These are phyloP conservation scores for Lanistes nyassanus DNA, from an alignment of 1,140 invertebrate species.

Conservation along the genomic window DNA sequence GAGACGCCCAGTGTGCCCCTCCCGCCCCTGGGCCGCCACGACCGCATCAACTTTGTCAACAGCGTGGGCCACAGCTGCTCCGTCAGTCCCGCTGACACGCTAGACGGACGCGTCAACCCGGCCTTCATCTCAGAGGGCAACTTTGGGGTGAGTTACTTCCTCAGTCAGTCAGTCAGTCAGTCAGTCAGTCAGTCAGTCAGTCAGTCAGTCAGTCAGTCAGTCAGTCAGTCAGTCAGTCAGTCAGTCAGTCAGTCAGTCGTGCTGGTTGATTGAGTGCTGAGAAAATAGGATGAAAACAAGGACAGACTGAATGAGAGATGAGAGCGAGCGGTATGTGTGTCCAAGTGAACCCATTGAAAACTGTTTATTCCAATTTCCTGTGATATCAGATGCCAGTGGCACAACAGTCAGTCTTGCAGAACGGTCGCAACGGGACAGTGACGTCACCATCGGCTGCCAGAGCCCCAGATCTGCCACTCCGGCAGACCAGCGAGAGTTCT, in stretches of 20 bases:
- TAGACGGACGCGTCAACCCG: constrained; percentile 20
- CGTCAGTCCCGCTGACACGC: constrained; percentile 18
- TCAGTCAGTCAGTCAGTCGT: constrained; percentile 26
- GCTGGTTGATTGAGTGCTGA: neutral
- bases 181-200: neutral
- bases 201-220: constrained; percentile 3
- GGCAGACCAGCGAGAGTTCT: too few species aligned
- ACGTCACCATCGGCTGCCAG: too few species aligned
- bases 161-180: neutral
- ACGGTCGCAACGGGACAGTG: too few species aligned
- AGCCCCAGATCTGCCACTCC: too few species aligned
- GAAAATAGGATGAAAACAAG: neutral
- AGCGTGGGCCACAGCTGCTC: neutral
- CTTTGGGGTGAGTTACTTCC: neutral
- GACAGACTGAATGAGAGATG: neutral
- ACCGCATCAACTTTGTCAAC: constrained; percentile 19
- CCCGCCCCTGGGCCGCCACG: neutral
- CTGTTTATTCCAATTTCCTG: too few species aligned
- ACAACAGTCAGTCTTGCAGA: too few species aligned
- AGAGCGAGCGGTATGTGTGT: too few species aligned
- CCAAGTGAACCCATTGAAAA: too few species aligned
- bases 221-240: constrained; percentile 28
- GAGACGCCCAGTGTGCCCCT: neutral
- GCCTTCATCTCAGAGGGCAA: constrained; percentile 6
- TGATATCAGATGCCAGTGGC: too few species aligned